Evolutionary conservation across 1,140 invertebrate genomes (phyloP).

Genomic region (Ephestia elutella): DNA sequence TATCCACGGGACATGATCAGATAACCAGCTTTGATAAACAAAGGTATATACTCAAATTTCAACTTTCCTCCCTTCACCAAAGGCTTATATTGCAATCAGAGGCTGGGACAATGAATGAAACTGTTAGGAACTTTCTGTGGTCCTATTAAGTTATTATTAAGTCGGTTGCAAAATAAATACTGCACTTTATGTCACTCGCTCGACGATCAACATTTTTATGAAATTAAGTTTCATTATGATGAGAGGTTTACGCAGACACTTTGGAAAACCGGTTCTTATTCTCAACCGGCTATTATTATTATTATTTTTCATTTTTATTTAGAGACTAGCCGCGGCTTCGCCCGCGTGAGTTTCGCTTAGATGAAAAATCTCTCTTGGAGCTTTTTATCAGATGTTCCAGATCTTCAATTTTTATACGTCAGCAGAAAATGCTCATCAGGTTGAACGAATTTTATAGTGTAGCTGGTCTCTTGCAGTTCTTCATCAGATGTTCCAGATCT

Average conservation of each 20-base stretch:
- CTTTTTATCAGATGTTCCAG: too few species aligned
- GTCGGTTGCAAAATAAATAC: constrained; percentile 9
- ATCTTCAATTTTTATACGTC: too few species aligned
- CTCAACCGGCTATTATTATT: too few species aligned
- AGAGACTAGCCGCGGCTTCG: too few species aligned
- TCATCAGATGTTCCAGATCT: too few species aligned
- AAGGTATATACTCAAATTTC: not conserved
- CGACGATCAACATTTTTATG: not conserved
- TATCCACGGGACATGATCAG: constrained; percentile 12
- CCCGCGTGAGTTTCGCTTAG: too few species aligned
- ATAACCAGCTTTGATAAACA: constrained; percentile 3
- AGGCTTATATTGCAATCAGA: not conserved
- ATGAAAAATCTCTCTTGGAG: too few species aligned
- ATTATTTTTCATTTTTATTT: too few species aligned
- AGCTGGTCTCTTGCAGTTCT: too few species aligned
- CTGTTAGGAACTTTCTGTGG: constrained; percentile 6
- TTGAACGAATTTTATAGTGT: too few species aligned
- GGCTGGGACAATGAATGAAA: not conserved
- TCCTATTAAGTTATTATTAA: constrained; percentile 13
- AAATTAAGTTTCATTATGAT: not conserved
- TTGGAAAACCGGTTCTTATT: not conserved
- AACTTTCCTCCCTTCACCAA: not conserved
- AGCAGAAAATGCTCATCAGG: too few species aligned
- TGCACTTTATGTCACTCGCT: not conserved
- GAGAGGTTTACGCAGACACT: not conserved